Evolutionary conservation across 2,888 invertebrate genomes (phyloP).

Genomic region (Calameuta idolon): DNA sequence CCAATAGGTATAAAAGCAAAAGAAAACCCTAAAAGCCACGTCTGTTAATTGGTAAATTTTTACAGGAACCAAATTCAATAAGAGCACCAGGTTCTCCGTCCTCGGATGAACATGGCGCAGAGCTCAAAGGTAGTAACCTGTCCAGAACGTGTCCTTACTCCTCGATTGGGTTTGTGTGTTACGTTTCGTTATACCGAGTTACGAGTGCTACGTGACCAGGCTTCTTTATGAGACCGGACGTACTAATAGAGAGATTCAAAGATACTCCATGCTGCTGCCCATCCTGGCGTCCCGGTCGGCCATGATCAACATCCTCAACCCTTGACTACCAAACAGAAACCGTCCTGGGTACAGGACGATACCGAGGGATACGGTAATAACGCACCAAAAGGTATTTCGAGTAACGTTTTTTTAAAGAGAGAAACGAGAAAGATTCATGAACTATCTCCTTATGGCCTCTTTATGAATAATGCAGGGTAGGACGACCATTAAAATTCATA

Average conservation of each 20-base stretch:
- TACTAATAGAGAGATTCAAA: constrained; percentile 34
- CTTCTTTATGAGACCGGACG: constrained; percentile 28
- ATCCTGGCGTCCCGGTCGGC: neutral
- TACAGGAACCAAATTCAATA: neutral
- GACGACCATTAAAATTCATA: neutral
- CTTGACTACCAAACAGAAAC: neutral
- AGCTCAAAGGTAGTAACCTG: neutral
- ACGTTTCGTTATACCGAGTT: constrained; percentile 59
- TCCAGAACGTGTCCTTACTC: neutral
- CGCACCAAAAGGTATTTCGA: neutral
- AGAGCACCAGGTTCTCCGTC: neutral
- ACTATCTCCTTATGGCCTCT: neutral
- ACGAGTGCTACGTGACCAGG: constrained; percentile 57
- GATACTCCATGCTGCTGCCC: neutral
- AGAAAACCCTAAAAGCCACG: neutral
- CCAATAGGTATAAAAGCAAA: neutral
- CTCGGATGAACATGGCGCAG: neutral
- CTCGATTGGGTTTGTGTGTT: constrained; percentile 52
- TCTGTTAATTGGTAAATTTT: neutral
- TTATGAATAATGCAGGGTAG: neutral
- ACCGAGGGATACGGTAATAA: neutral
- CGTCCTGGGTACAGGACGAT: neutral
- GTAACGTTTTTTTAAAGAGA: neutral
- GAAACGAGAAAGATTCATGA: neutral
- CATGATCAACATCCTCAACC: neutral